Evolutionary conservation across 2,888 invertebrate species (phyloP), one percentile per base, ranked within the genome.

Genomic region (Drosophila sordidula): DNA sequence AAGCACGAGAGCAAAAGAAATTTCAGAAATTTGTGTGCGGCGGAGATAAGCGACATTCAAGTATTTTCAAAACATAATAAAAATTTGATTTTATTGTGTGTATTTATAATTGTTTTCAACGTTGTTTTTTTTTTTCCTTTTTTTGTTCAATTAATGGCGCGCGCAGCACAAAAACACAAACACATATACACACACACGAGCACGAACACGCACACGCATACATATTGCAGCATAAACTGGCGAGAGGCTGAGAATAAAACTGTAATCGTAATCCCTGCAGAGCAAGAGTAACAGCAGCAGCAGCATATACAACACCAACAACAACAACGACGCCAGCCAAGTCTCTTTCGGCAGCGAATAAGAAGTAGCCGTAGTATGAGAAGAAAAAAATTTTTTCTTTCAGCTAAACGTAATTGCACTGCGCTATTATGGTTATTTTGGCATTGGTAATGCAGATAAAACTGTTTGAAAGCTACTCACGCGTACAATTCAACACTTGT

Each of bases 41-140:
- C 18, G 34, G 12, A 67, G 77, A 72, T 76, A 79, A 74, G 79
- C 78, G 72, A 75, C 76, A 75, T 86, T 87, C 81, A 83, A 81
- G 81, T 86, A 84, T 71, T 86, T 86, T 86, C 89, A 72, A 86
- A 86, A 86, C 86, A 86, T 77, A 80, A 88, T 88, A 86, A 86
- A 83, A 68, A 75, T 78, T 65, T 80, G 63, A 75, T 74, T 86
- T 88, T 87, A 88, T 84, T 88, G 80, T 73, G 82, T 70, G 78
- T 82, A 87, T 82, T 87, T 82, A 83, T 86, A 82, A 86, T 80
- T 71, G 72, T 80, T 78, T 87, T 72, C 70, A 84, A 69, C 71
- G 57, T 72, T 49, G 26, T 46, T 56, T 42, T 56, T 32, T 50
- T 54, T 41, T 38, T 25, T 18, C 45, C 54, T 50, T 59, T 71